Evolutionary conservation across 2,888 invertebrate species (phyloP).

Genomic region (Polymixis lichenea): DNA sequence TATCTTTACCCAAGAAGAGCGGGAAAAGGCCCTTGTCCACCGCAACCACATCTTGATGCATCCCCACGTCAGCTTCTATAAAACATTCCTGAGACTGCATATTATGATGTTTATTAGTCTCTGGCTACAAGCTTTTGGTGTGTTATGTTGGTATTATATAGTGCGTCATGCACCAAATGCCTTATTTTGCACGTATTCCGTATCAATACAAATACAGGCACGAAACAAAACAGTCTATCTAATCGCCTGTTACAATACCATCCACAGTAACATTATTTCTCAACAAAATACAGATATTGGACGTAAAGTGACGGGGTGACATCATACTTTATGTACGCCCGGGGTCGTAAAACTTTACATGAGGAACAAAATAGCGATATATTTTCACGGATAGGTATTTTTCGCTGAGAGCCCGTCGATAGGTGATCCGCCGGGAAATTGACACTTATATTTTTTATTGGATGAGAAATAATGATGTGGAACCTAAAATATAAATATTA

Average conservation of each 20-base stretch:
- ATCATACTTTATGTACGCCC: slow-evolving; percentile 55
- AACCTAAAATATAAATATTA: not conserved
- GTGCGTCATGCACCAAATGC: too few relatives aligned
- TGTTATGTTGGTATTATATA: too few relatives aligned
- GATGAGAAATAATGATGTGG: not conserved
- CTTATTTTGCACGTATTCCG: not conserved
- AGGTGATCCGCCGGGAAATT: slow-evolving; percentile 15
- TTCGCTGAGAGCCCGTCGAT: slow-evolving; percentile 8
- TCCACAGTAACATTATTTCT: slow-evolving; percentile 27
- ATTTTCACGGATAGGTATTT: slow-evolving; percentile 54
- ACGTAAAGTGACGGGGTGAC: slow-evolving; percentile 36
- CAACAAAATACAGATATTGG: slow-evolving; percentile 47
- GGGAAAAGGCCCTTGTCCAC: too few relatives aligned
- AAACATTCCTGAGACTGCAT: too few relatives aligned
- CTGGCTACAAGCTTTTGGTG: not conserved
- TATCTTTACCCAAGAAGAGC: too few relatives aligned
- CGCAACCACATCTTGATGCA: too few relatives aligned
- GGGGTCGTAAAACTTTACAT: slow-evolving; percentile 70
- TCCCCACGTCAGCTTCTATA: too few relatives aligned
- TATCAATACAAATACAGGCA: not conserved
- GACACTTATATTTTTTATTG: not conserved
- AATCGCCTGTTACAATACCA: slow-evolving; percentile 6
- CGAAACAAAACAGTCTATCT: not conserved
- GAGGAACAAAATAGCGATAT: slow-evolving; percentile 69
- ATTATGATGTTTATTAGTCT: not conserved